These are phyloP conservation scores for Rhagoletis zephyria DNA, from an alignment of 1,140 invertebrate genomes.

Conservation along the genomic window DNA sequence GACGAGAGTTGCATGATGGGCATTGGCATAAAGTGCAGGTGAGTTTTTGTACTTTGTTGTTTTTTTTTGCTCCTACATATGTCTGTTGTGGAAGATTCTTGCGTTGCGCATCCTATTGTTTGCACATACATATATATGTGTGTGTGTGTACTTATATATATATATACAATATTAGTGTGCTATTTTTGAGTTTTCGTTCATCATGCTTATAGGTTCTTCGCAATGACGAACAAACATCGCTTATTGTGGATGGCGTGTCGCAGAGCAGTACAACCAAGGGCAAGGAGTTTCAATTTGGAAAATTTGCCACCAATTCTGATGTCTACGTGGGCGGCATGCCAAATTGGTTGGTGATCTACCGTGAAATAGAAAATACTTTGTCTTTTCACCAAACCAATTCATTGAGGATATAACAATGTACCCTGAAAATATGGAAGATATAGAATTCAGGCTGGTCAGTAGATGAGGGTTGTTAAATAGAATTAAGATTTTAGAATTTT, in stretches of 20 bases:
- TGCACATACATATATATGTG: too few species aligned
- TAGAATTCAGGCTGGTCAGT: too few species aligned
- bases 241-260: constrained; percentile 85
- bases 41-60: constrained; percentile 59
- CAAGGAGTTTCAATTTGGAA: constrained; percentile 89
- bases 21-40: constrained; percentile 91
- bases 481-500: too few species aligned
- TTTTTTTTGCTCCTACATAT: too few species aligned
- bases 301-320: constrained; percentile 87
- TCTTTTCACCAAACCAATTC: constrained; percentile 41
- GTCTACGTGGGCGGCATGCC: constrained; percentile 94
- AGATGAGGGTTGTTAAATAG: too few species aligned
- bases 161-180: not conserved
- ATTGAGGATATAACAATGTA: not conserved
- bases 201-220: constrained; percentile 76
- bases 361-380: constrained; percentile 35
- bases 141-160: too few species aligned
- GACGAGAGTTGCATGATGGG: constrained; percentile 87
- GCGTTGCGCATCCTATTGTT: too few species aligned
- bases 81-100: too few species aligned
- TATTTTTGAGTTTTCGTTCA: constrained; percentile 7
- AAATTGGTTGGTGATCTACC: constrained; percentile 76
- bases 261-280: constrained; percentile 84
- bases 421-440: too few species aligned
- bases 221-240: constrained; percentile 83